Conservation (phyloP, 1,140 invertebrate species). For the Sminthurinus signatus region DNA sequence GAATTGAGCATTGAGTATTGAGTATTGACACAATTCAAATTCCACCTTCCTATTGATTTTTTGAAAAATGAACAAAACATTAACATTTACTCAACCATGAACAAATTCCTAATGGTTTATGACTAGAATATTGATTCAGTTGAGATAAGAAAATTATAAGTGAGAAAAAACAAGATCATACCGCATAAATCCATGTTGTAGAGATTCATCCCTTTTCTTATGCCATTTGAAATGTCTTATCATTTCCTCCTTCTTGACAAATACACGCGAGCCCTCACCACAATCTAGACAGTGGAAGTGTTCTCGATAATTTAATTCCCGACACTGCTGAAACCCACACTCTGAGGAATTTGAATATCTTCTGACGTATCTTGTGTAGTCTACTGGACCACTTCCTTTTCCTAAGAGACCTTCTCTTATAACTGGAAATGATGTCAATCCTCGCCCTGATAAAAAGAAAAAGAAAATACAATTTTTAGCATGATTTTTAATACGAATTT, state of each 20-base stretch:
- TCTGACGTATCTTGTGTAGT: slow-evolving; percentile 75
- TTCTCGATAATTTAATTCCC: slow-evolving; percentile 78
- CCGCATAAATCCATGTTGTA: slow-evolving; percentile 94
- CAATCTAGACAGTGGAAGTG: slow-evolving; percentile 84
- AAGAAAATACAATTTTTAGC: background rate
- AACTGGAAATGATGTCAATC: slow-evolving; percentile 39
- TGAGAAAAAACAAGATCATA: slow-evolving; percentile 6
- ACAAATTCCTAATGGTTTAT: no score
- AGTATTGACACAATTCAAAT: no score
- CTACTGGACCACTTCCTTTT: slow-evolving; percentile 47
- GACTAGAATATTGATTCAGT: no score
- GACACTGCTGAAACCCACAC: slow-evolving; percentile 71
- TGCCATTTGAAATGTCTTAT: slow-evolving; percentile 99
- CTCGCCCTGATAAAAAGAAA: slow-evolving; percentile 20
- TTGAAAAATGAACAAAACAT: background rate
- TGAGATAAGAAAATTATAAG: no score
- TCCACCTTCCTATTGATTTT: no score
- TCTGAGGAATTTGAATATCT: slow-evolving; percentile 66
- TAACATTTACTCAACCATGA: background rate
- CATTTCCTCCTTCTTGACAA: slow-evolving; percentile 98
- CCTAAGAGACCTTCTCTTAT: slow-evolving; percentile 40
- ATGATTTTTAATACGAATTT: no score
- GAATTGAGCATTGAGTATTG: no score
- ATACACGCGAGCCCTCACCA: slow-evolving; percentile 59
- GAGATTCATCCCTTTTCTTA: slow-evolving; percentile 93